Evolutionary conservation across 2,113 vertebrate genomes (phyloP).

Genomic region (Siniperca chuatsi): DNA sequence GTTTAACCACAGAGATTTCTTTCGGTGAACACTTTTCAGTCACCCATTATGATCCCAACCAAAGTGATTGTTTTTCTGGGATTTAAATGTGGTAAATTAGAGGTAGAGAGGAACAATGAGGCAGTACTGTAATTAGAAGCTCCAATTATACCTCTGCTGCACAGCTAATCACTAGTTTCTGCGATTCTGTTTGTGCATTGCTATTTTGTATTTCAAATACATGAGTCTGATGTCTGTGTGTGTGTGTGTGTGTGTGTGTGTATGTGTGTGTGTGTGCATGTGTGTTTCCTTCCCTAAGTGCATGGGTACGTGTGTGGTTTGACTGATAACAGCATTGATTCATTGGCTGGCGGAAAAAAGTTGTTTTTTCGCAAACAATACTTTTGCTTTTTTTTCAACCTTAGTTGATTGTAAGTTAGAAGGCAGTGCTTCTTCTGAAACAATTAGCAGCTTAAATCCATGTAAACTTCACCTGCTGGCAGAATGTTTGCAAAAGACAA

Average conservation of each 20-base stretch:
- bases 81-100: constrained; percentile 75
- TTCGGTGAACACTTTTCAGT: constrained; percentile 26
- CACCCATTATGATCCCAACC: constrained; percentile 56
- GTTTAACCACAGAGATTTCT: constrained; percentile 40
- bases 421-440: constrained; percentile 73
- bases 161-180: constrained; percentile 74
- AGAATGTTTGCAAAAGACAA: constrained; percentile 80
- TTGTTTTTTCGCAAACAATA: constrained; percentile 37
- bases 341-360: constrained; percentile 44
- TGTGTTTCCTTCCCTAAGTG: constrained; percentile 35
- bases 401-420: constrained; percentile 75
- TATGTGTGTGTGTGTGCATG: constrained; percentile 14
- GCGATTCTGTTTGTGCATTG: constrained; percentile 64
- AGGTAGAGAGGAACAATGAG: constrained; percentile 72
- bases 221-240: constrained; percentile 24
- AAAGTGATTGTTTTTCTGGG: constrained; percentile 70
- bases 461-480: constrained; percentile 81
- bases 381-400: constrained; percentile 36
- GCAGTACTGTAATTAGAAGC: constrained; percentile 73
- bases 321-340: constrained; percentile 57
- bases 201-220: constrained; percentile 62
- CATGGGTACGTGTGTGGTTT: constrained; percentile 47
- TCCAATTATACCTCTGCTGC: constrained; percentile 74
- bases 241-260: constrained; percentile 31
- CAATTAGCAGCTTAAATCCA: constrained; percentile 63